These are phyloP conservation scores for Trididemnum nubilum DNA, from an alignment of 23 tunicate species.

Conservation along the genomic window DNA sequence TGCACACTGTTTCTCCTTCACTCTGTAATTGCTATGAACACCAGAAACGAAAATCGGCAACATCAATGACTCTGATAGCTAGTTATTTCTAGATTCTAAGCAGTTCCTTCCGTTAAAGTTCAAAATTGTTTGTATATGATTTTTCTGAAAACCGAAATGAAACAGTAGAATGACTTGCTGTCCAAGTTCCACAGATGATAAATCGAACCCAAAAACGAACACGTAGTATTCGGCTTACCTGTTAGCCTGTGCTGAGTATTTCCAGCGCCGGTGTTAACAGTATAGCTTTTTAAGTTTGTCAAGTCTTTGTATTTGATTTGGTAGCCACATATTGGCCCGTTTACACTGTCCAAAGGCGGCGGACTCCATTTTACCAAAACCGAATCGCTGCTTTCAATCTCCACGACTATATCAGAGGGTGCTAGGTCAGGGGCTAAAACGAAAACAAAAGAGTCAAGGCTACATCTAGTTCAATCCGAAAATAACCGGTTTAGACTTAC, in stretches of 20 bases:
- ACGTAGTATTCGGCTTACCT: constrained; percentile 17
- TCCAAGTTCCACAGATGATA: too few species aligned
- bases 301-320: constrained; percentile 32
- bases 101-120: too few species aligned
- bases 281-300: neutral
- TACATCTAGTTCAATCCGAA: neutral
- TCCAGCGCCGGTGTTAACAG: neutral
- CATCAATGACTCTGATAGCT: too few species aligned
- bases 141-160: too few species aligned
- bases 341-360: constrained; percentile 19
- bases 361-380: constrained; percentile 44
- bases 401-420: constrained; percentile 32
- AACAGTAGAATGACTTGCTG: too few species aligned
- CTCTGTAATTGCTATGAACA: too few species aligned
- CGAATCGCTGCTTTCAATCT: constrained; percentile 8
- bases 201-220: too few species aligned
- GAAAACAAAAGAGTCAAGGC: neutral
- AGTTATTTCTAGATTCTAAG: too few species aligned
- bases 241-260: constrained; percentile 1
- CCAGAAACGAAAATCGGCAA: too few species aligned
- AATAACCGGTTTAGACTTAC: neutral
- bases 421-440: constrained; percentile 42
- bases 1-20: too few species aligned
- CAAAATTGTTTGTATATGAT: too few species aligned
- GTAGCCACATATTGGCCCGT: constrained; percentile 33